Percentiles rank a stretch among this genome's conserved stretches.
These are phyloP conservation scores for Peribatodes rhomboidaria DNA, from an alignment of 2,888 invertebrate genomes.

Conservation along the genomic window DNA sequence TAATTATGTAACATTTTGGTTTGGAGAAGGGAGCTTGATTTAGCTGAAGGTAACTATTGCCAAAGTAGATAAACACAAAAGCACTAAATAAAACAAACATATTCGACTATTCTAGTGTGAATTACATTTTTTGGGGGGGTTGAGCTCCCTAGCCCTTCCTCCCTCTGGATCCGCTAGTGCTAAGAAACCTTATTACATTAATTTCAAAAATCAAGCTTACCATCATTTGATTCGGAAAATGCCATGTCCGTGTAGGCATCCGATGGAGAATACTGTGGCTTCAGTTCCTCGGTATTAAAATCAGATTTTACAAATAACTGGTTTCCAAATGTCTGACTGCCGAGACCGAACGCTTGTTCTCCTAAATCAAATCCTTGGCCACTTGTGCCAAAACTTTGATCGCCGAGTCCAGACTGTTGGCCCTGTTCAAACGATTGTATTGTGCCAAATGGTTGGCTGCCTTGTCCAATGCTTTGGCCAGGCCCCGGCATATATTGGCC, in stretches of 20 bases:
- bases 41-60: too few species aligned
- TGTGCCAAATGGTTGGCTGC: neutral
- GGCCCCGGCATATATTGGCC: neutral
- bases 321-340: neutral
- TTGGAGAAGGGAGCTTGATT: too few species aligned
- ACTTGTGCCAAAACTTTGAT: neutral
- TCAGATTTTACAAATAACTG: conserved; percentile 45
- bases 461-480: neutral
- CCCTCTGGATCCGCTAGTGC: too few species aligned
- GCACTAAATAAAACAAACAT: too few species aligned
- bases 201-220: conserved; percentile 30
- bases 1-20: too few species aligned
- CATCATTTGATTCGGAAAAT: conserved; percentile 23
- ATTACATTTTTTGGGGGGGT: too few species aligned
- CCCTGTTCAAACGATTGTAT: too few species aligned
- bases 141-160: too few species aligned
- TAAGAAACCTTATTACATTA: too few species aligned
- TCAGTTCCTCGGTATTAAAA: conserved; percentile 9
- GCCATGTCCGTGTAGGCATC: conserved; percentile 58
- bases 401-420: neutral
- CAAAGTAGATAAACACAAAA: too few species aligned
- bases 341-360: neutral
- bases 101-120: too few species aligned
- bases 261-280: conserved; percentile 65
- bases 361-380: neutral